Conservation (phyloP, 2,888 invertebrate species). For the Rotaria magnacalcarata region DNA sequence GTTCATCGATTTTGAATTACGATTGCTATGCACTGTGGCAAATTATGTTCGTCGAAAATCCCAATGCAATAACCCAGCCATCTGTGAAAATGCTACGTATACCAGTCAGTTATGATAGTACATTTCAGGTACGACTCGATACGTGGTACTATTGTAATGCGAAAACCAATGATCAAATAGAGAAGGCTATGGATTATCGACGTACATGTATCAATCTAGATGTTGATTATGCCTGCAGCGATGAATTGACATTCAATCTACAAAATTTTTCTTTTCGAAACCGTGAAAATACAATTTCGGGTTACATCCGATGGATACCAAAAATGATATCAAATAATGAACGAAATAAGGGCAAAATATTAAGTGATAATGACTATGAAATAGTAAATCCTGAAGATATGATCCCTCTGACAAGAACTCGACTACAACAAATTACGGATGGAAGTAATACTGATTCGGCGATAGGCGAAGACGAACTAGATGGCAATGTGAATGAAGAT, state of each 20-base stretch:
- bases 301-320: constrained; percentile 15
- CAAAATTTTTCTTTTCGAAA: neutral
- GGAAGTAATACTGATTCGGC: too few relatives aligned
- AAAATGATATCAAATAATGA: neutral
- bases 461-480: too few relatives aligned
- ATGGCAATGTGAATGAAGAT: too few relatives aligned
- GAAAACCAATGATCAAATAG: neutral
- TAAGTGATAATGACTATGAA: too few relatives aligned
- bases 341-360: neutral
- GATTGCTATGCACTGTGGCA: neutral
- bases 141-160: constrained; percentile 17
- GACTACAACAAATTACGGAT: too few relatives aligned
- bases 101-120: neutral
- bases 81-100: neutral
- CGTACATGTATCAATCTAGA: neutral
- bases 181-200: neutral
- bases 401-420: too few relatives aligned
- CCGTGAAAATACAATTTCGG: neutral
- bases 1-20: constrained; percentile 2
- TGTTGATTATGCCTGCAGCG: neutral
- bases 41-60: neutral
- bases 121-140: neutral
- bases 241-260: neutral
- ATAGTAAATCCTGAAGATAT: too few relatives aligned
- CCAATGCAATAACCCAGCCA: neutral